A percentile compares a stretch with the other conserved stretches of the same genome.
phyloP scores from a whole-genome alignment of 64 coral and sea anemone species.

The Montipora foliosa region DNA sequence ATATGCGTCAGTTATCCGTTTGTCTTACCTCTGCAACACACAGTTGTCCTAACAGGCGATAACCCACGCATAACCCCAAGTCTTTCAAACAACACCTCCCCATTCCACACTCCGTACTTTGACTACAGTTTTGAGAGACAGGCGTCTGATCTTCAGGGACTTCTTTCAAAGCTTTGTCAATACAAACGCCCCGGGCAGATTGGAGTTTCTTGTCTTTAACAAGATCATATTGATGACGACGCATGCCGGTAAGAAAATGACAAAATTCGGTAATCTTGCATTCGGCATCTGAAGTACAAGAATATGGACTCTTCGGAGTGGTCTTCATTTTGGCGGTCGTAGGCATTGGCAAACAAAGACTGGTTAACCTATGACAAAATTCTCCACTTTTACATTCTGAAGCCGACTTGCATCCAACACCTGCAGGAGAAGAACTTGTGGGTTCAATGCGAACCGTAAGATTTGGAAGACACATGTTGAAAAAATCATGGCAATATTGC shows the following conservation, averaged over 20 bases:
- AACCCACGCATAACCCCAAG: slow-evolving; percentile 25
- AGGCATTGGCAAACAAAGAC: slow-evolving; percentile 23
- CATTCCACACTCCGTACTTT: slow-evolving; percentile 14
- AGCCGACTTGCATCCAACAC: not conserved
- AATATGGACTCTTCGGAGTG: not conserved
- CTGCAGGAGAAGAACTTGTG: not conserved
- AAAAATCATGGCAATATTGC: slow-evolving; percentile 46
- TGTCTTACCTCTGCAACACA: slow-evolving; percentile 32
- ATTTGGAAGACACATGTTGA: slow-evolving; percentile 47
- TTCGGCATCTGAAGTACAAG: slow-evolving; percentile 34
- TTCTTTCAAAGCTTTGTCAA: slow-evolving; percentile 24
- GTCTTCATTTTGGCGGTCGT: not conserved
- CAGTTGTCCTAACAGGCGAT: slow-evolving; percentile 33
- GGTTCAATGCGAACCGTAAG: slow-evolving; percentile 3
- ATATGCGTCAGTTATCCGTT: not conserved
- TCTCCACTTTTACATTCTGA: slow-evolving; percentile 32
- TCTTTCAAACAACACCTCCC: slow-evolving; percentile 37
- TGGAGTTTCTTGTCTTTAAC: not conserved
- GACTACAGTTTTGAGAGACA: slow-evolving; percentile 29
- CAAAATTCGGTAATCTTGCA: slow-evolving; percentile 51
- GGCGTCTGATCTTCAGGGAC: slow-evolving; percentile 22
- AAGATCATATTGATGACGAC: not conserved
- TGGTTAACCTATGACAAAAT: slow-evolving; percentile 37
- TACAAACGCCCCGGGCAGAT: slow-evolving; percentile 18
- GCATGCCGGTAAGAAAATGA: slow-evolving; percentile 37